phyloP scores from a whole-genome alignment of 2,888 invertebrate genomes.

The Mythimna albipuncta region DNA sequence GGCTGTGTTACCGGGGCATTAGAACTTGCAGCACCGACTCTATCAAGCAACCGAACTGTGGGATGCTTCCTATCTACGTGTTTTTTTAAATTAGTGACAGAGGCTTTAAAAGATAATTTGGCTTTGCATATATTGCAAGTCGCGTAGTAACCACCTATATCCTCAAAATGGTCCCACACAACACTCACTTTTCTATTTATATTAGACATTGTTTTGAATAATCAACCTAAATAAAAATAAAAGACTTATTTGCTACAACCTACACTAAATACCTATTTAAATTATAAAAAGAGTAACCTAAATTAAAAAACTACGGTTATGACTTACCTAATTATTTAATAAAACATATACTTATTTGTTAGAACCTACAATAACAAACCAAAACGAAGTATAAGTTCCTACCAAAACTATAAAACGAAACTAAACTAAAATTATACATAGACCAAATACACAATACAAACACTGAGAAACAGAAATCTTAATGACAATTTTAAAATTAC shows the following conservation, averaged over 20 bases:
- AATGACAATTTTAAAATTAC: too few species aligned
- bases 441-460: not conserved
- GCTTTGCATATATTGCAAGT: not conserved
- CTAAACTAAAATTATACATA: not conserved
- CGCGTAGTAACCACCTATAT: not conserved
- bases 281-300: not conserved
- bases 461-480: too few species aligned
- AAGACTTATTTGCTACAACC: too few species aligned
- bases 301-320: too few species aligned
- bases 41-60: slow-evolving; percentile 5
- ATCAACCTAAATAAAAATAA: not conserved
- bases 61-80: not conserved
- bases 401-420: too few species aligned
- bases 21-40: not conserved
- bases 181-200: not conserved
- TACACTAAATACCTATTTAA: not conserved
- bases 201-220: not conserved
- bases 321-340: too few species aligned
- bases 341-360: too few species aligned
- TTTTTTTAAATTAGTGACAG: slow-evolving; percentile 1
- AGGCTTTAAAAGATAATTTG: not conserved
- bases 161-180: slow-evolving; percentile 1
- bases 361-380: too few species aligned
- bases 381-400: too few species aligned
- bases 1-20: not conserved